phyloP scores from a whole-genome alignment of 2,113 vertebrate genomes.

The Oophaga pumilio region DNA sequence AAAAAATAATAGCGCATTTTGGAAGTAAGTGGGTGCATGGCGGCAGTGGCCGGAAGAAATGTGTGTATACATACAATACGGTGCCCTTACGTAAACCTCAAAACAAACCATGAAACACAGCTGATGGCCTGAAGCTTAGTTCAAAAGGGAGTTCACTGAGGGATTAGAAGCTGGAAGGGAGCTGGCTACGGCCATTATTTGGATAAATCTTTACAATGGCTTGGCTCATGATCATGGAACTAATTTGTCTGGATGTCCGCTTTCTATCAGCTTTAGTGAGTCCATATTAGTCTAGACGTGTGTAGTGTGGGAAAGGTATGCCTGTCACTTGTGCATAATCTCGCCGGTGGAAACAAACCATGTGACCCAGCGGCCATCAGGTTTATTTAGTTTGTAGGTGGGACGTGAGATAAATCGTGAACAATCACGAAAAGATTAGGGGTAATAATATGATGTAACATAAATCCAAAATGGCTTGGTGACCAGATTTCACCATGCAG shows the following conservation, averaged over 20 bases:
- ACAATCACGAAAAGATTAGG: not conserved
- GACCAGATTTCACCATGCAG: too few species aligned
- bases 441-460: not conserved
- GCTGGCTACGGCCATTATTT: conserved; percentile 63
- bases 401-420: not conserved
- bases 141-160: conserved; percentile 38
- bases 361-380: not conserved
- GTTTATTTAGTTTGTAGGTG: not conserved
- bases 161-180: conserved; percentile 61
- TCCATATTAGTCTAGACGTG: conserved; percentile 71
- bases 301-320: conserved; percentile 67
- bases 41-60: conserved; percentile 14
- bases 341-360: conserved; percentile 4
- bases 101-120: conserved; percentile 38
- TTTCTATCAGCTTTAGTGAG: conserved; percentile 61
- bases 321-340: conserved; percentile 57
- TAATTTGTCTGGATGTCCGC: conserved; percentile 74
- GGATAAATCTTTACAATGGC: conserved; percentile 66
- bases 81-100: conserved; percentile 23
- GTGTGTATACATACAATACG: conserved; percentile 24
- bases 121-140: conserved; percentile 25
- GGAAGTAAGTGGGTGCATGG: not conserved
- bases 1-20: not conserved
- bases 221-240: conserved; percentile 69
- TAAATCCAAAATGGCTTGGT: not conserved